Percentiles rank a stretch among this genome's conserved stretches.
Conservation (phyloP, 2,113 vertebrate species). For the Actinemys pallida region DNA sequence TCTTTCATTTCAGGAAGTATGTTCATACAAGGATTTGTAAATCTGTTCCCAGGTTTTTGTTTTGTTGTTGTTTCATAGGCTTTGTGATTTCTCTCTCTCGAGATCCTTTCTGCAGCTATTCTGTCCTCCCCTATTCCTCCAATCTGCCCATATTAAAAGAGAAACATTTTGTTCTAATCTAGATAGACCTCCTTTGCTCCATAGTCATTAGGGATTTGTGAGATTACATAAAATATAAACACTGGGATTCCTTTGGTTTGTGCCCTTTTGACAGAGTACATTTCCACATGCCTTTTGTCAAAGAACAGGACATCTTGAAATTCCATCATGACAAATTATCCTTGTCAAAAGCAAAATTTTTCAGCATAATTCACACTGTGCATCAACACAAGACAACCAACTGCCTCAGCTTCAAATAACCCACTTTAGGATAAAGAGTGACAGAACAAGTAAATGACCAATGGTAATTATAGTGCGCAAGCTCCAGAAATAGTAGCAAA, state of each 20-base stretch:
- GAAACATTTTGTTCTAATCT: constrained; percentile 51
- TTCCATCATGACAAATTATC: constrained; percentile 43
- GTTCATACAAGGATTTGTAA: background rate
- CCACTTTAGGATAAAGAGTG: background rate
- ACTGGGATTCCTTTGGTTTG: constrained; percentile 29
- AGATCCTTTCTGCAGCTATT: background rate
- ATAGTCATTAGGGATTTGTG: constrained; percentile 20
- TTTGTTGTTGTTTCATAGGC: background rate
- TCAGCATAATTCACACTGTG: background rate
- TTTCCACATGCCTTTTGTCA: constrained; percentile 45
- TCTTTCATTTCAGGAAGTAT: background rate
- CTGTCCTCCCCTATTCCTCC: background rate
- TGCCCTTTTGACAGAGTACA: constrained; percentile 22
- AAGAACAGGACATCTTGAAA: constrained; percentile 49
- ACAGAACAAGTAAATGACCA: background rate
- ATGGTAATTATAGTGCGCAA: background rate
- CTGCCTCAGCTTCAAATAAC: background rate
- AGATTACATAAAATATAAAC: constrained; percentile 63
- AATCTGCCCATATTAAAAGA: background rate
- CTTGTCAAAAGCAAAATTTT: background rate
- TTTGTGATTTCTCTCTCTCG: background rate
- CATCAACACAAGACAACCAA: background rate
- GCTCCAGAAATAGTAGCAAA: background rate
- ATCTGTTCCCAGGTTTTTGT: background rate
- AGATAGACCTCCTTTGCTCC: constrained; percentile 16